Base-by-base conservation (phyloP, 1,140 invertebrate species). In the Thrips palmi region DNA sequence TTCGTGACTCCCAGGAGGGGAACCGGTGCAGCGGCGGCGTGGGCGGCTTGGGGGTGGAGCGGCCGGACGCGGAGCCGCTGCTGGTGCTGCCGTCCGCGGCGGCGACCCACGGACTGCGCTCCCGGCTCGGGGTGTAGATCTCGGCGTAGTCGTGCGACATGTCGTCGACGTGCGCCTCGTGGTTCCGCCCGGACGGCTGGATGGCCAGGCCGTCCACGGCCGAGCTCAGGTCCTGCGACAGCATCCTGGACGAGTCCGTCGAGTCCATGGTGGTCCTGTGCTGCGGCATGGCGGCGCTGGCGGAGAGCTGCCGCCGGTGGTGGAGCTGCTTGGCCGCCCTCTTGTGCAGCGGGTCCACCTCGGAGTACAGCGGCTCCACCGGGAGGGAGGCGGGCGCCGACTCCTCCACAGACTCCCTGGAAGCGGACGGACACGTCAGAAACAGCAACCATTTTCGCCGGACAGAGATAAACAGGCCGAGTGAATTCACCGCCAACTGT, bases 1-100 rank as follows among this genome's bases (percentile, higher is more conserved):
- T 91, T 58, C 86, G 77, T n/a, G 85, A 83, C 58, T 92, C 85
- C 86, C 85, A 87, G 45, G 81, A 85, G 2, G 83, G 83, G 54
- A 87, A 87, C 49, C 77, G 66, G 52, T 92, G 86, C 27, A 92
- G 53, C 1, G 87, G 87, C 15, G 86, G 86, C 1, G 86, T 91
- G 0, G 87, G 87, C 1, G 85, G 81, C 45, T 78, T 65, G 3
- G 61, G 54, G 40, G 52, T 27, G 33, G 10, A 34, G 44, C 46
- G 15, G 50, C 48, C 50, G 48, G 50, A 3, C 36, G 33, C 3
- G 40, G 30, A 1, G 37, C 41, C 60, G 61, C 47, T 61, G 62
- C n/a, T n/a, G n/a, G n/a, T n/a, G n/a, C n/a, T n/a, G n/a, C n/a
- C n/a, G n/a, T n/a, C n/a, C n/a, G n/a, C n/a, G n/a, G n/a, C n/a